A percentile compares a stretch with the other conserved stretches of the same genome.
These are phyloP conservation scores for Lucinisca nassula DNA, from an alignment of 2,888 invertebrate genomes.

Conservation along the genomic window DNA sequence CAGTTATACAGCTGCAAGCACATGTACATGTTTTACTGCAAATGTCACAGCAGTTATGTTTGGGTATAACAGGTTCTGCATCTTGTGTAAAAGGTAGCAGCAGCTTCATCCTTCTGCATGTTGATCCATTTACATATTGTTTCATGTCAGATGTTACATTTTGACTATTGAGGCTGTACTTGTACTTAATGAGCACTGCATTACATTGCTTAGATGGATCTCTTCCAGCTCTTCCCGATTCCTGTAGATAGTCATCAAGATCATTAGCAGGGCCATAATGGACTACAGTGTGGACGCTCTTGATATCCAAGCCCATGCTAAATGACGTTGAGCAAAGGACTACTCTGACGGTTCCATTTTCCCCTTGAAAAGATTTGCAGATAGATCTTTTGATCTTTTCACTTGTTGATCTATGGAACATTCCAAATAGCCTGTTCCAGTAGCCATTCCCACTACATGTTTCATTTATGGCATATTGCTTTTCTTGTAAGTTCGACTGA, in stretches of 20 bases:
- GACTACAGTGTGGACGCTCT: constrained; percentile 26
- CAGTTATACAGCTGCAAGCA: background rate
- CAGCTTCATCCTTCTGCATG: background rate
- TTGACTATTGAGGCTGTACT: constrained; percentile 11
- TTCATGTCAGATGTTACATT: constrained; percentile 32
- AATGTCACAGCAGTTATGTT: background rate
- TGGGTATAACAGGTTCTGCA: background rate
- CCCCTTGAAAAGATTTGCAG: constrained; percentile 1
- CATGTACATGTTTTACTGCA: background rate
- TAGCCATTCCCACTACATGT: constrained; percentile 11
- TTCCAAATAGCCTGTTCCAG: constrained; percentile 34
- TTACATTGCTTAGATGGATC: constrained; percentile 9
- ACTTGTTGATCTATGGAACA: constrained; percentile 24
- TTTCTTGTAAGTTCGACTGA: background rate
- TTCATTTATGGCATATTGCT: background rate
- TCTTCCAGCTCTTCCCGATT: constrained; percentile 31
- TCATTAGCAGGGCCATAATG: constrained; percentile 45
- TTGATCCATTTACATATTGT: background rate
- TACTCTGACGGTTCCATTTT: constrained; percentile 23
- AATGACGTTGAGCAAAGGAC: constrained; percentile 44
- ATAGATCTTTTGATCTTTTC: background rate
- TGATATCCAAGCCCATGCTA: constrained; percentile 25
- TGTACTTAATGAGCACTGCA: constrained; percentile 9
- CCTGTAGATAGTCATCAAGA: constrained; percentile 23
- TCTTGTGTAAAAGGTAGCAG: background rate